Conservation (phyloP, 2,113 vertebrate genomes). For the Proterorhinus semilunaris region DNA sequence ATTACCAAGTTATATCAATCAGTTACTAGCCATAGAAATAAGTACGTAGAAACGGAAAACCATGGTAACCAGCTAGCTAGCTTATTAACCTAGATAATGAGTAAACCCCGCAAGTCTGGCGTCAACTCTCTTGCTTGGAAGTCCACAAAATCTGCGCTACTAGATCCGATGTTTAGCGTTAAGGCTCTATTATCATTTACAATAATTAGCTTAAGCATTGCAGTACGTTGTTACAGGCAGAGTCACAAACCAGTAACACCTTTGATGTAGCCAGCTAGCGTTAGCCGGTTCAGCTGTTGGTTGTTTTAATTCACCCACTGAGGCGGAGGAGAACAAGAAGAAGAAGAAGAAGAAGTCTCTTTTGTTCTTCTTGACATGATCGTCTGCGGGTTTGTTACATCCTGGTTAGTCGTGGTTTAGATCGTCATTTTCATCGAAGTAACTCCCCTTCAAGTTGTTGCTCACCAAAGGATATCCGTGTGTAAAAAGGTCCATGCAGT, state of each 20-base stretch:
- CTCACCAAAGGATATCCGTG: conserved; percentile 7
- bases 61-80: conserved; percentile 2
- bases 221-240: not conserved
- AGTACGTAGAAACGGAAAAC: not conserved
- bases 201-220: not conserved
- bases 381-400: conserved; percentile 33
- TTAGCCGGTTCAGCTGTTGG: conserved; percentile 58
- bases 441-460: not conserved
- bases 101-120: not conserved
- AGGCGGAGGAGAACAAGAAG: conserved; percentile 21
- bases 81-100: conserved; percentile 1
- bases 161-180: not conserved
- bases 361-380: conserved; percentile 61
- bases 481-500: conserved; percentile 27
- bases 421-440: conserved; percentile 4
- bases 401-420: conserved; percentile 5
- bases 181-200: not conserved
- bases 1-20: too few species aligned
- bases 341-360: conserved; percentile 50
- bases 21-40: too few species aligned
- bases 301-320: conserved; percentile 45
- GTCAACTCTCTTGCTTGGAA: not conserved
- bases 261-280: conserved; percentile 37
- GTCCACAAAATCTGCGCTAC: not conserved
- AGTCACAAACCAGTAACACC: conserved; percentile 26